Evolutionary conservation across 2,113 vertebrate species (phyloP), one percentile per base, ranked within the genome.

Genomic region (Dolichallabes microphthalmus): DNA sequence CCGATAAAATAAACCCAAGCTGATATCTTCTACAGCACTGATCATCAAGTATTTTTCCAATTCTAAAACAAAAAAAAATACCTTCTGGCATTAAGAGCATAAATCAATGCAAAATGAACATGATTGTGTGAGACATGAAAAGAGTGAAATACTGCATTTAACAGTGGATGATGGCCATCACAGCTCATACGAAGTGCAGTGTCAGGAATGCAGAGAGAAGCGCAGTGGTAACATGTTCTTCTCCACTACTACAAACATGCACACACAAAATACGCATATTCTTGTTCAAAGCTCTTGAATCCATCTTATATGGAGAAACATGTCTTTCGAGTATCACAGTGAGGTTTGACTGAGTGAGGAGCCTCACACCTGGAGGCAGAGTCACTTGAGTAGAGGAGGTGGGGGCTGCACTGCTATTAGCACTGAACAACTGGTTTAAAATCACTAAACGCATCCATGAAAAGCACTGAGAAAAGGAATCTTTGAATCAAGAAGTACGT

Each of bases 81-180:
- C 77, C 85, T 81, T 80, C 78, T 80, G 64, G 78, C 50, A 6
- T 63, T 35, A 19, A 64, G 19, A 52, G 39, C 25, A 68, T 81
- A 50, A 25, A 35, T 81, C 78, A 50, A 75, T 80, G 58, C 73
- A 81, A 73, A 61, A 84, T 80, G 71, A 74, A 50, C 64, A 32
- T 81, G 84, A 86, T 68, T 81, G 50, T 68, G 22, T 61, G 58
- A n/a, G 69, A 76, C 20, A 60, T 64, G 53, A 32, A 86, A 88
- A 71, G 35, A 61, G 64, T 66, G 55, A 90, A 94, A 93, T 92
- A 92, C 89, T 92, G 93, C 92, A 92, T 84, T 88, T 90, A 92
- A 96, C 94, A 96, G 95, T 94, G 93, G 92, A 92, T 89, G 89
- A 91, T 77, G 90, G 93, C 93, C 93, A 92, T 92, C 90, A 85